Base-by-base conservation (phyloP, 2,797 vertebrate species). In the Propithecus deckenii region DNA sequence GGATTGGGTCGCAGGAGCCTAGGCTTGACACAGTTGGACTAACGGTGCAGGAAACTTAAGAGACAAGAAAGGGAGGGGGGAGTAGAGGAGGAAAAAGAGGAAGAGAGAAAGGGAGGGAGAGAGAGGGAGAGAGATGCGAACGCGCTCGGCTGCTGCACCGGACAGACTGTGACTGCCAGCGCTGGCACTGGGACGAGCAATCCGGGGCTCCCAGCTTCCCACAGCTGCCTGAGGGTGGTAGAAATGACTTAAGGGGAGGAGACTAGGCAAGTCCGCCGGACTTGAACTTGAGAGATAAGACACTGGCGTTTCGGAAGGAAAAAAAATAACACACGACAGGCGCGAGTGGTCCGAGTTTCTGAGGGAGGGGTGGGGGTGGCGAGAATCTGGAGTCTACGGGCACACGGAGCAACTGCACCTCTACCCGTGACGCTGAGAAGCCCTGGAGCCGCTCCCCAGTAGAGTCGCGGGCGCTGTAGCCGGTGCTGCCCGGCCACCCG, bases 41-140 rank as follows among this genome's bases (percentile, higher is more conserved):
- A 83, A 35, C 86, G 9, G 86, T 85, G 97, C 96, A 96, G 98
- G 95, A 98, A 98, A 98, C 98, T 98, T 98, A 97, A 96, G 93
- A 86, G 92, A 97, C 97, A 95, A 95, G 81, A 86, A 86, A 95
- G 95, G 80, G 86, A 69, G 52, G 83, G 71, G 85, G 86, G 79
- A 59, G 84, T 50, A 57, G n/a, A 90, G 86, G 50, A 41, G 80
- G n/a, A 78, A 76, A 75, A 50, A 84, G 69, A 72, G 71, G 59
- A 80, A 84, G 63, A 32, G 61, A 91, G 63, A 50, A 41, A 61
- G 84, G 80, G 32, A 88, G 69, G 57, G 38, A 63, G 63, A 23
- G 3, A 55, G 75, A 90, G 67, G 46, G 69, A 83, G 72, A 86
- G 38, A 15, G 59, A 48, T 48, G 83, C 28, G 20, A 85, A 71